Evolutionary conservation across 2,888 invertebrate genomes (phyloP).

Genomic region (Neoitamus cyanurus): DNA sequence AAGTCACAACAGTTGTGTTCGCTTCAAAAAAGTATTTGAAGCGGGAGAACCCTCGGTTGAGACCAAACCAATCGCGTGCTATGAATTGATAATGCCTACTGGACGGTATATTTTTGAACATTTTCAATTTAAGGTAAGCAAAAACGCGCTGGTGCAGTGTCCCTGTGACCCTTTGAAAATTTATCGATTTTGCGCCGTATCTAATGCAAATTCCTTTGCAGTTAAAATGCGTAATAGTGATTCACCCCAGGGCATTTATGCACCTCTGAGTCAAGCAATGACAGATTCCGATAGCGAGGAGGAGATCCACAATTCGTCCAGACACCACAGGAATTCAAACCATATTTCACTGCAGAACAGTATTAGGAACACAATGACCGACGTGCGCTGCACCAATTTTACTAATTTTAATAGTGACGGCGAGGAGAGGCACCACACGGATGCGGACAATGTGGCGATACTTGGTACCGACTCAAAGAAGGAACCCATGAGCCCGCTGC

Average conservation of each 20-base stretch:
- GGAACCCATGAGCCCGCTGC: slow-evolving; percentile 74
- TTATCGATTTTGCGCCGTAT: slow-evolving; percentile 58
- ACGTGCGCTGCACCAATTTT: slow-evolving; percentile 56
- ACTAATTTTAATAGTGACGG: slow-evolving; percentile 63
- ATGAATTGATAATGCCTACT: slow-evolving; percentile 38
- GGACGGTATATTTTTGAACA: slow-evolving; percentile 51
- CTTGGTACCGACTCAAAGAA: slow-evolving; percentile 55
- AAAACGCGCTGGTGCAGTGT: neutral
- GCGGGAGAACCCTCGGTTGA: neutral
- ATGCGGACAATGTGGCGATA: slow-evolving; percentile 65
- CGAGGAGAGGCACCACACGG: slow-evolving; percentile 60
- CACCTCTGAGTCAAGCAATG: slow-evolving; percentile 81
- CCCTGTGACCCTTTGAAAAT: neutral
- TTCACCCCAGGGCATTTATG: slow-evolving; percentile 72
- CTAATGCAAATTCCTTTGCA: neutral
- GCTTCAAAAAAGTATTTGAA: neutral
- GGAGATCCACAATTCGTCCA: slow-evolving; percentile 67
- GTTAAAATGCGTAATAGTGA: slow-evolving; percentile 65
- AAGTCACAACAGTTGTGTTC: neutral
- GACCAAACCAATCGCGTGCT: neutral
- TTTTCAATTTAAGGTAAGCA: slow-evolving; percentile 58
- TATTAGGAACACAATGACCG: slow-evolving; percentile 36
- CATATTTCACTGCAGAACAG: slow-evolving; percentile 56
- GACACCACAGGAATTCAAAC: slow-evolving; percentile 55
- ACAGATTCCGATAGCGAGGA: slow-evolving; percentile 84